These are phyloP conservation scores for Rhagoletis zephyria DNA, from an alignment of 1,140 invertebrate genomes.

Conservation along the genomic window DNA sequence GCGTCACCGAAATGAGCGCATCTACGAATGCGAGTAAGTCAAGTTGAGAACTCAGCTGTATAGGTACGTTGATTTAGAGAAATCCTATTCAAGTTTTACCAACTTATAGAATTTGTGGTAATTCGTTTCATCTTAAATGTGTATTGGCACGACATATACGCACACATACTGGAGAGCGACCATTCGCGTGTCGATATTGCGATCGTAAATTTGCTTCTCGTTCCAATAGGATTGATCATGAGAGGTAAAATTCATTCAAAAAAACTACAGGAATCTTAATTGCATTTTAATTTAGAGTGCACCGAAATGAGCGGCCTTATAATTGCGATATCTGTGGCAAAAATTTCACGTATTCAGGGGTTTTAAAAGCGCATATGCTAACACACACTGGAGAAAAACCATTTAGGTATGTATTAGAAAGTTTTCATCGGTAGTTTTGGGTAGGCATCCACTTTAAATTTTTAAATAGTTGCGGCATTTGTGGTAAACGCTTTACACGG, in stretches of 20 bases:
- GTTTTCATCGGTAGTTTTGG: no score
- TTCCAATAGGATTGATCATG: slow-evolving; percentile 76
- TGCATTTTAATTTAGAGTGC: slow-evolving; percentile 69
- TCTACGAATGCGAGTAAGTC: slow-evolving; percentile 70
- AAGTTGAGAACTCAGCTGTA: not conserved
- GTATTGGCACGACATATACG: slow-evolving; percentile 70
- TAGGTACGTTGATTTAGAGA: no score
- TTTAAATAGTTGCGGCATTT: slow-evolving; percentile 63
- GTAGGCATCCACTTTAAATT: not conserved
- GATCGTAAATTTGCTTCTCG: slow-evolving; percentile 79
- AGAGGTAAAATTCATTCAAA: slow-evolving; percentile 71
- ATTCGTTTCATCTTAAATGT: slow-evolving; percentile 69
- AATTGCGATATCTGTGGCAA: slow-evolving; percentile 81
- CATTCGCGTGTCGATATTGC: slow-evolving; percentile 82
- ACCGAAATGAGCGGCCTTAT: slow-evolving; percentile 85
- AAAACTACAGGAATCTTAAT: not conserved
- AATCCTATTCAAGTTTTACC: not conserved
- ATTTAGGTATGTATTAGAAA: slow-evolving; percentile 59
- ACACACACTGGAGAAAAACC: slow-evolving; percentile 71
- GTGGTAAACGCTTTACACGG: slow-evolving; percentile 68
- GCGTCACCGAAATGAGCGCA: slow-evolving; percentile 67
- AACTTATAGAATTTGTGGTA: slow-evolving; percentile 65
- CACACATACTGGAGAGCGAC: slow-evolving; percentile 72
- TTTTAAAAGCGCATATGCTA: slow-evolving; percentile 76
- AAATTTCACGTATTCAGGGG: slow-evolving; percentile 80